Evolutionary conservation across 2,888 invertebrate species (phyloP).

Genomic region (Folsomia candida): DNA sequence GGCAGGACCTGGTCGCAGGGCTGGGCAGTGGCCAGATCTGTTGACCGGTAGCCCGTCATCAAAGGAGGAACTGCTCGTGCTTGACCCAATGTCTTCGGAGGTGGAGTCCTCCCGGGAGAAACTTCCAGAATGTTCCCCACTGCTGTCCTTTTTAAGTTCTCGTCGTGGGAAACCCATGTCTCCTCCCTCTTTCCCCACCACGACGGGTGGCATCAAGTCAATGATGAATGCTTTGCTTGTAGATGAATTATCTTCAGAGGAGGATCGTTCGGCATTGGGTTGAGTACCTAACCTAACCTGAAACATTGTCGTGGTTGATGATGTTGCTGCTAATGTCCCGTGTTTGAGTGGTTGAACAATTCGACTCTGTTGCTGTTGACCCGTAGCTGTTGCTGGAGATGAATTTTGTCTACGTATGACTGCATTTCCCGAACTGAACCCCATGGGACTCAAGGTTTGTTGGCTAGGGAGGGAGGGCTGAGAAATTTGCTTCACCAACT

Average conservation of each 20-base stretch:
- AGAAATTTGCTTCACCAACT: conserved; percentile 49
- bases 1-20: conserved; percentile 72
- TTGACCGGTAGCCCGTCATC: conserved; percentile 42
- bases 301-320: too few relatives aligned
- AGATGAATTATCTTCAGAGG: neutral
- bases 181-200: conserved; percentile 1
- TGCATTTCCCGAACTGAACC: conserved; percentile 30
- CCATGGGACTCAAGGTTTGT: conserved; percentile 28
- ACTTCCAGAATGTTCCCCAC: conserved; percentile 2
- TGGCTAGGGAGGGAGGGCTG: conserved; percentile 46
- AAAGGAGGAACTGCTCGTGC: conserved; percentile 21
- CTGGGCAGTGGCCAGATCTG: conserved; percentile 78
- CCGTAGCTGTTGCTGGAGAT: conserved; percentile 30
- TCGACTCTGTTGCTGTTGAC: conserved; percentile 19
- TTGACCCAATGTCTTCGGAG: conserved; percentile 27
- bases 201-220: neutral
- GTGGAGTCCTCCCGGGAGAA: conserved; percentile 13
- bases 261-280: neutral
- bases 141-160: conserved; percentile 4
- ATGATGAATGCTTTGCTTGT: neutral
- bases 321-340: neutral
- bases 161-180: conserved; percentile 20
- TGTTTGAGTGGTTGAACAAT: conserved; percentile 16
- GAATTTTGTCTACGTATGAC: conserved; percentile 48
- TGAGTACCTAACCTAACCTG: neutral